Conservation (phyloP, 1,140 invertebrate species). For the Rhopalosiphum maidis region DNA sequence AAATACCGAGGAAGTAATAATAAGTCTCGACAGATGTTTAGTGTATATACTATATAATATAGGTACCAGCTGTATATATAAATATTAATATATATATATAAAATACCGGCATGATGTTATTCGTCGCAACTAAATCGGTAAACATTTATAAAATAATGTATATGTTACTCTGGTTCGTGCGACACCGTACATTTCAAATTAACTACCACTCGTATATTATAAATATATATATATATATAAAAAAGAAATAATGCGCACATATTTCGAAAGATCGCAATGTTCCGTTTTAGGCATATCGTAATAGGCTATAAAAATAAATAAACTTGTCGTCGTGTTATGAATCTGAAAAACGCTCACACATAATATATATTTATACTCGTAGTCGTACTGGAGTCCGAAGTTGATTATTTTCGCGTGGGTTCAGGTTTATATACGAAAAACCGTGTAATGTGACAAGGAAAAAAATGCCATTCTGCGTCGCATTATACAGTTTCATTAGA, state of each 20-base stretch:
- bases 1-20: background rate
- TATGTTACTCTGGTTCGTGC: background rate
- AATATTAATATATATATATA: background rate
- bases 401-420: slow-evolving; percentile 18
- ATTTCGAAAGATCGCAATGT: background rate
- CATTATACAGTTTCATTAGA: background rate
- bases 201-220: background rate
- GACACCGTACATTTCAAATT: background rate
- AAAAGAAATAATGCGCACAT: background rate
- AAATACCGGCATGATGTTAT: background rate
- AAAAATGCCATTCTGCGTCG: background rate
- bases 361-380: background rate
- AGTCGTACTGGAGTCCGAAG: background rate
- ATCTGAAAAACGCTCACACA: background rate
- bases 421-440: background rate
- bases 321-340: background rate
- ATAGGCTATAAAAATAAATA: slow-evolving; percentile 21
- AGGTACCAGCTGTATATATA: background rate
- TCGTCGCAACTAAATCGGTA: background rate
- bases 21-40: background rate
- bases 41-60: background rate
- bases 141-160: slow-evolving; percentile 24
- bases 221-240: background rate
- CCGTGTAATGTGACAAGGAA: background rate
- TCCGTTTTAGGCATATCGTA: background rate